phyloP scores from a whole-genome alignment of 2,113 vertebrate species.

The western clawed frog (Xenopus tropicalis) region UCB_Xtro_10.0 CM004443.2:150977501-150978000 shows the following conservation, averaged over 20 bases:
- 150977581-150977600: background rate
- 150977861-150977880: conserved; percentile 23
- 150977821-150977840: conserved; percentile 18
- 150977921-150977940: conserved; percentile 17
- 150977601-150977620: no score
- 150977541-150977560: background rate
- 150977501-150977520: no score
- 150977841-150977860: conserved; percentile 25
- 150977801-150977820: conserved; percentile 6
- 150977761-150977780: conserved; percentile 18
- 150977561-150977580: background rate
- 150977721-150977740: background rate
- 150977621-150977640: background rate
- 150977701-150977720: background rate
- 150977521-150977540: background rate
- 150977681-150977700: no score
- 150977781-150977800: conserved; percentile 11
- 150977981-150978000: no score
- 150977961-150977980: no score
- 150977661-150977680: background rate
- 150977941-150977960: background rate
- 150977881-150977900: conserved; percentile 5
- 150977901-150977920: conserved; percentile 22
- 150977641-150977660: background rate
- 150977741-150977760: conserved; percentile 14